Percentiles rank a stretch among this genome's conserved stretches.
Conservation (phyloP, 64 coral and sea anemone genomes). For the Trachythela sp. region DNA sequence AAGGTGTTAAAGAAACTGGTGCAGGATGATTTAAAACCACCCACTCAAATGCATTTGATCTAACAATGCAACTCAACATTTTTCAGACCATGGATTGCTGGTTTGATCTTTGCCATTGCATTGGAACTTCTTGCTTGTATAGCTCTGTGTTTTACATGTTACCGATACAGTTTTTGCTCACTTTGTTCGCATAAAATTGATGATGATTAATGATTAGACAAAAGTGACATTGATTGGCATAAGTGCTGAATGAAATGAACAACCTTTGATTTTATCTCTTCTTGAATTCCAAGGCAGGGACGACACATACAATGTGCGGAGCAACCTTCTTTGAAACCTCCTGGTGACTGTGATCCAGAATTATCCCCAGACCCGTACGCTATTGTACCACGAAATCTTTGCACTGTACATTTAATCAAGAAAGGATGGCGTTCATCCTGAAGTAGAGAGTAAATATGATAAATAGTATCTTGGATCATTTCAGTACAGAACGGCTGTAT, state of each 20-base stretch:
- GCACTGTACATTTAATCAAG: background rate
- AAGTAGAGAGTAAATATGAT: background rate
- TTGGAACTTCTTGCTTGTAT: too few species aligned
- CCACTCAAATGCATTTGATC: too few species aligned
- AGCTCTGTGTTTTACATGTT: too few species aligned
- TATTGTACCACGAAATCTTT: conserved; percentile 1
- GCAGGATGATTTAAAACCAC: too few species aligned
- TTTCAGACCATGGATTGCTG: too few species aligned
- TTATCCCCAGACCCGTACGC: background rate
- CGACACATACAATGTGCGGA: background rate
- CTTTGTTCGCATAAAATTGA: background rate
- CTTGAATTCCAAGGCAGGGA: background rate
- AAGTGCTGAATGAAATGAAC: too few species aligned
- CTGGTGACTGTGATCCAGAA: background rate
- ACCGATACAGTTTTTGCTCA: too few species aligned
- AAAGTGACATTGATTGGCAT: too few species aligned
- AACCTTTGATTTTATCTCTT: background rate
- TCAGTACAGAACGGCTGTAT: background rate
- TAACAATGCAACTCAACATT: too few species aligned
- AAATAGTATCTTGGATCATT: background rate
- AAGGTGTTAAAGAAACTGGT: too few species aligned
- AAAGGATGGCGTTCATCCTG: background rate
- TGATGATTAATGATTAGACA: background rate
- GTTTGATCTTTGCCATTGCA: too few species aligned
- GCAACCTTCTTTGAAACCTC: conserved; percentile 4